These are phyloP conservation scores for Ciconia stormi DNA, from an alignment of 2,113 vertebrate species.

Conservation along the genomic window DNA sequence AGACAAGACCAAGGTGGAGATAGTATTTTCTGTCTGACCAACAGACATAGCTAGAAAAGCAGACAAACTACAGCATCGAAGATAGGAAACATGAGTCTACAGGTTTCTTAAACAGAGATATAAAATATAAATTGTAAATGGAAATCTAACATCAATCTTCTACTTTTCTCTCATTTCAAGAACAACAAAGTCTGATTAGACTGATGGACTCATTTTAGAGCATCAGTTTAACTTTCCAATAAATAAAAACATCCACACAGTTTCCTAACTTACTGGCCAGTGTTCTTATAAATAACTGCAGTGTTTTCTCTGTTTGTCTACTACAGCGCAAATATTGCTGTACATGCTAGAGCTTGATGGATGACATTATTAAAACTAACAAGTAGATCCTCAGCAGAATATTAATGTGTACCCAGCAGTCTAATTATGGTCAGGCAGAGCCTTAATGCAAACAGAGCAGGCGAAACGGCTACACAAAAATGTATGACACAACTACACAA, in stretches of 20 bases:
- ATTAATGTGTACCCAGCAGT: background rate
- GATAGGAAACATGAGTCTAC: background rate
- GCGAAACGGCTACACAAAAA: background rate
- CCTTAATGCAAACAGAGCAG: background rate
- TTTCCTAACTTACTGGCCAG: background rate
- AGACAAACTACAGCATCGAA: background rate
- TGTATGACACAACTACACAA: background rate
- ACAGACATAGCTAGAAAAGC: background rate
- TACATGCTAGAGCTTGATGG: background rate
- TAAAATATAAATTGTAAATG: background rate
- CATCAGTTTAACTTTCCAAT: background rate
- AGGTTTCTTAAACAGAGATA: background rate
- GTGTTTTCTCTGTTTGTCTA: constrained; percentile 19
- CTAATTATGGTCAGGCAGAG: background rate
- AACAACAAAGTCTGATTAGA: background rate
- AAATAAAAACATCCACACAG: background rate
- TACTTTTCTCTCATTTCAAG: background rate
- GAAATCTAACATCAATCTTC: background rate
- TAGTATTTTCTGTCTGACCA: background rate
- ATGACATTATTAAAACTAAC: background rate
- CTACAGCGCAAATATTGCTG: background rate
- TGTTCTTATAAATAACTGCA: background rate
- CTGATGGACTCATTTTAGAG: background rate
- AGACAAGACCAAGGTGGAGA: background rate
- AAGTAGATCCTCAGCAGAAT: background rate